Base-by-base conservation (phyloP, 2,797 vertebrate species). In the Coccyzus lansbergi region DNA sequence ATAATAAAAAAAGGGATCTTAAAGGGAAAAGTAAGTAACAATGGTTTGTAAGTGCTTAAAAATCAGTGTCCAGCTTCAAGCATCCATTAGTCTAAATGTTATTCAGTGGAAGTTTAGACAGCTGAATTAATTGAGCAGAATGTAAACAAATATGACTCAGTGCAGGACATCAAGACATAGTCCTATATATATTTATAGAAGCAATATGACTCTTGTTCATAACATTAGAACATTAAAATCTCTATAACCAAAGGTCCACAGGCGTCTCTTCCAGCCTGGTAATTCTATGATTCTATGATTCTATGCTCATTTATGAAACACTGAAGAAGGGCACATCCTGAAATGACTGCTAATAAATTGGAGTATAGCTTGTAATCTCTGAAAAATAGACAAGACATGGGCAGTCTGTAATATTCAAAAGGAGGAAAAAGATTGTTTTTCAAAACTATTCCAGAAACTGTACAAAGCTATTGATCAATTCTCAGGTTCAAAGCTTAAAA, bases 141-240 rank as follows among this genome's bases (percentile, higher is more conserved):
- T 34, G 10, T 42, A 78, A 52, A 22, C 4, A 68, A 71, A n/a
- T 15, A 6, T 31, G 9, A 18, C 20, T 38, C 19, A 8, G 12
- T 48, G 58, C 63, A 42, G 33, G 53, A 29, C 25, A 60, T 33
- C 8, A 55, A 83, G 26, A n/a, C 42, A 44, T 2, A 51, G 12
- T 13, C 11, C 15, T 9, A 5, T 11, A 4, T 4, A 4, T 16
- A 8, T 5, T 0, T 19, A 13, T 0, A 19, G n/a, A 33, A 52
- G 21, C 15, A 70, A 26, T 74, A 31, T 20, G 70, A 17, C 7
- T 56, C 21, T 44, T 60, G 28, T 5, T 52, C 70, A 1, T 25
- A 59, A 25, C 16, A 62, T 16, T 7, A 15, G 5, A 21, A 22
- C 20, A 26, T 15, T 15, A 56, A 83, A 69, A 77, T 7, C 56